Evolutionary conservation across 1,140 invertebrate genomes (phyloP), one percentile per base, ranked within the genome.

Genomic region (Leptinotarsa defecta): DNA sequence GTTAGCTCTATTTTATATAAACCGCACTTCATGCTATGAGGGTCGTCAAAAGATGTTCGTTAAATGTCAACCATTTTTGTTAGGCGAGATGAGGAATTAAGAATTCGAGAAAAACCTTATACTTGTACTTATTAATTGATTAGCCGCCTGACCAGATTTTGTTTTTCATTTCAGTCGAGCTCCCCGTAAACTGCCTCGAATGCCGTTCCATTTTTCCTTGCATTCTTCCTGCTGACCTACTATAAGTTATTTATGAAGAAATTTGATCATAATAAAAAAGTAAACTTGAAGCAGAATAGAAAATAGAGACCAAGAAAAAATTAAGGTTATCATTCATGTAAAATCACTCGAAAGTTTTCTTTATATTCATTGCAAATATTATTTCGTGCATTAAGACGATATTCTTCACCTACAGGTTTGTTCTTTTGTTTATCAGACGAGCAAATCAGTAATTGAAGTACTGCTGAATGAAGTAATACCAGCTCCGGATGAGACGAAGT

Each of bases 401-500:
- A 64, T 81, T 75, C 17, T 81, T 74, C 65, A 82, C 27, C 24
- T 24, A 24, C 24, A 24, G 24, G 24, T 4, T 72, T 85, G 68
- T 61, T 75, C 70, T 19, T 83, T 85, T 71, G 78, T 85, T 3
- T 62, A 75, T 61, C 78, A 83, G 52, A 81, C 77, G 3, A 80
- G 78, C 73, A 68, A 76, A 68, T 76, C 79, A 24, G 65, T 84
- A 43, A 81, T 80, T 74, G 74, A 79, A 24, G 52, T 65, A n/a
- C 67, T 84, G 19, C 77, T 83, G 61, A 80, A 74, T 6, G 48
- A 77, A 62, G 79, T 79, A 72, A 76, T 84, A 76, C 79, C 80
- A 65, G 72, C 75, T 71, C 79, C 77, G 70, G 79, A 52, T 67
- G 67, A 74, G 72, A 64, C 80, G 24, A 77, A 77, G 48, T 84